Evolutionary conservation across 2,797 vertebrate genomes (phyloP).

Genomic region (Sphenodon punctatus): DNA sequence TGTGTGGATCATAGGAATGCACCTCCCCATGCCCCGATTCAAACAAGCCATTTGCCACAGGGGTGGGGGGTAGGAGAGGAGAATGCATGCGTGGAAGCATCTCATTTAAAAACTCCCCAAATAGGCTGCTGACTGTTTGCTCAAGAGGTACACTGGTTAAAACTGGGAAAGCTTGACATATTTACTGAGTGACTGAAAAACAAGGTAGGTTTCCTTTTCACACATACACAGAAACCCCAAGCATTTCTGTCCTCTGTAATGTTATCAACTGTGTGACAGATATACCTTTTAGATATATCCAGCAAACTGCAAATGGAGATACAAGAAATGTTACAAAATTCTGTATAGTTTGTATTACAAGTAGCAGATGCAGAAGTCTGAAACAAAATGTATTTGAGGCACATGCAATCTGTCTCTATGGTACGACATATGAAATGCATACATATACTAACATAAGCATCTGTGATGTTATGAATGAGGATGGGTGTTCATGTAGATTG

Average conservation of each 20-base stretch:
- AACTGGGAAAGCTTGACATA: neutral
- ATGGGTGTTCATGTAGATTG: neutral
- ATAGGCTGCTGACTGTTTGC: neutral
- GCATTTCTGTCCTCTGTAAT: neutral
- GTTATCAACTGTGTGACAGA: neutral
- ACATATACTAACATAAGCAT: neutral
- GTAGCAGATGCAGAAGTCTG: neutral
- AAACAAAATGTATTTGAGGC: neutral
- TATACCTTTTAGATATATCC: neutral
- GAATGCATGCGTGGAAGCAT: no score
- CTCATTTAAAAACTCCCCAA: no score
- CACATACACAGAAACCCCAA: neutral
- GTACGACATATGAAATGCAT: neutral
- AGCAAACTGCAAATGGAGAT: neutral
- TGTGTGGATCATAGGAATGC: no score
- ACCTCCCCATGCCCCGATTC: no score
- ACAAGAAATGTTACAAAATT: neutral
- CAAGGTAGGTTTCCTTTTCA: neutral
- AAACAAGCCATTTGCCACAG: no score
- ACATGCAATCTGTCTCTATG: neutral
- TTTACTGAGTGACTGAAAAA: neutral
- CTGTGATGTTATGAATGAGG: neutral
- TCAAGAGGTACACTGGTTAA: no score
- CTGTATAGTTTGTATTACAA: neutral
- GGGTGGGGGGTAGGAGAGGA: no score